Evolutionary conservation across 2,113 vertebrate genomes (phyloP), one percentile per base, ranked within the genome.

Genomic region (Empidonax alnorum): DNA sequence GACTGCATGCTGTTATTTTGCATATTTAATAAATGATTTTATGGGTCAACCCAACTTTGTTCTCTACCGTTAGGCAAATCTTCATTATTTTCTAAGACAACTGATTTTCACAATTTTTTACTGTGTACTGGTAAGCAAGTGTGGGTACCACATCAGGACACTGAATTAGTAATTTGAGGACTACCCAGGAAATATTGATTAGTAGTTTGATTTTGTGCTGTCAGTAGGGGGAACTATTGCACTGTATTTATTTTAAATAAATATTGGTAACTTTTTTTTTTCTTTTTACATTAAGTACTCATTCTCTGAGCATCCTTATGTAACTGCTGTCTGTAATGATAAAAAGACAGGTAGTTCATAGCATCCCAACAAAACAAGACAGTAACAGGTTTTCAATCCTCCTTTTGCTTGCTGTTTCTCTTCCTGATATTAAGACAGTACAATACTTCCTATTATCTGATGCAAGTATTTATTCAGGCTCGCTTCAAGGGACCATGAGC

Each of bases 171-270:
- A 47, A 72, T 76, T 44, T 65, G 37, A 87, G 50, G 76, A 89
- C 55, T 63, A 74, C 44, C 52, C 49, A 56, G 74, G 49, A 87
- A 84, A 75, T 21, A 37, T 47, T 49, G 82, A 44, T 75, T 49
- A 76, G 16, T 37, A 58, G 63, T 62, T 47, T 59, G 73, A 42
- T 77, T 81, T 72, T 0, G 1, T 89, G 42, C 52, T 63, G 95
- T 95, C 96, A 87, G 94, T 87, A 97, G 96, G 96, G 96, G 96
- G 96, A 95, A 95, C 94, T 92, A 23, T 96, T 97, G 95, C 91
- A 96, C 93, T 86, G 47, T 67, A 61, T 61, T 80, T 41, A 49
- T 87, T 69, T 67, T 68, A 55, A 84, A 77, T 66, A 63, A 88
- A 31, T 74, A 28, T 42, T 56, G 42, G 37, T 52, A 81, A 44